Evolutionary conservation across 1,140 invertebrate species (phyloP), one percentile per base, ranked within the genome.

Genomic region (Drosophila bipectinata): DNA sequence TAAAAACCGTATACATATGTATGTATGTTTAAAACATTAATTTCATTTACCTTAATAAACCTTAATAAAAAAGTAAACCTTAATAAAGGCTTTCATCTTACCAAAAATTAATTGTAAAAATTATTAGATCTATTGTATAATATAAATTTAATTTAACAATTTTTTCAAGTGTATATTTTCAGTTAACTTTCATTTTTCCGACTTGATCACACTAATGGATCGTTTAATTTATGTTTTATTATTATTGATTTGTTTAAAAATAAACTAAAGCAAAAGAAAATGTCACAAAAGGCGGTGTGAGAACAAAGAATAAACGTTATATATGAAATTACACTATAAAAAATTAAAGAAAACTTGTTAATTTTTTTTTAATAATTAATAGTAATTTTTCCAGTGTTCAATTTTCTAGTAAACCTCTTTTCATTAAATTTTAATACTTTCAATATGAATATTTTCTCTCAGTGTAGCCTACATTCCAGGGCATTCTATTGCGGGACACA

Each of bases 231-330:
- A 1, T 47, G 24, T 28, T 45, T 47, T 67, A 66, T 67, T 68
- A 66, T 66, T 54, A 68, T 68, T 67, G 52, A 68, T 68, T 68
- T 66, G 15, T 45, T 24, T 39, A 48, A 24, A 67, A 68, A 66
- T 55, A 48, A 68, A 47, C 8, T 15, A 67, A 15, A 10, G 14
- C n/a, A 21, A 51, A 28, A 30, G 47, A 4, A 53, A 53, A 34
- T 14, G 39, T 10, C 15, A 4, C 1, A 62, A 26, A 37, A 37
- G 30, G 54, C 61, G 61, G 56, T 6, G 45, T 7, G 12, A 21
- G 15, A 28, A 48, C 12, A 60, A 60, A 41, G 62, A 32, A 28
- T 15, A 10, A 6, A 21, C 18, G 10, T 41, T 39, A 61, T 15
- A 32, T 18, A n/a, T 18, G 41, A 48, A 60, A 4, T 1, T 26